A percentile compares a stretch with the other conserved stretches of the same genome.
phyloP scores from a whole-genome alignment of 1,140 invertebrate genomes.

The Prorops nasuta region DNA sequence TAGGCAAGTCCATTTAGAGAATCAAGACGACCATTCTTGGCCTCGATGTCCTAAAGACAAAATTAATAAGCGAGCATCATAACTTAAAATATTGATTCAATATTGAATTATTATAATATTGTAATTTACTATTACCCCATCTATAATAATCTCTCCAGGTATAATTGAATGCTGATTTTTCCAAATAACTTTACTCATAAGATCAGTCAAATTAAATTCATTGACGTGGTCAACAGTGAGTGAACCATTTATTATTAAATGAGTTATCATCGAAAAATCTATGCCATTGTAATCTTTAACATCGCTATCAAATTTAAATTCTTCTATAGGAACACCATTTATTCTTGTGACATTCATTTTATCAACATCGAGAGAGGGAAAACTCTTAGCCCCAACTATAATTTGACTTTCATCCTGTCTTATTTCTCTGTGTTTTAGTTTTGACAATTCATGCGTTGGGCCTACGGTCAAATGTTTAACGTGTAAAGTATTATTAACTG shows the following conservation, averaged over 20 bases:
- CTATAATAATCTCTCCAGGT: constrained; percentile 22
- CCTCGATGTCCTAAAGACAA: constrained; percentile 25
- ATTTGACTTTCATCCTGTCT: not conserved
- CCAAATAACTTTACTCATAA: constrained; percentile 33
- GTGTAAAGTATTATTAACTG: constrained; percentile 24
- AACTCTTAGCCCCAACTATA: constrained; percentile 26
- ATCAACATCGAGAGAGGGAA: constrained; percentile 28
- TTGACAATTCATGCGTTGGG: constrained; percentile 23
- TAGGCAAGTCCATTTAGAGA: constrained; percentile 33
- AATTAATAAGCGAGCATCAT: no score
- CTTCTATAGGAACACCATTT: constrained; percentile 31
- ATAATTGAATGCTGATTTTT: constrained; percentile 28
- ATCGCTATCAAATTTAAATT: constrained; percentile 25
- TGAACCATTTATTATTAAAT: constrained; percentile 23
- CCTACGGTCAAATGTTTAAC: constrained; percentile 26
- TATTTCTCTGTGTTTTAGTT: constrained; percentile 11
- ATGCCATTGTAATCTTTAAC: constrained; percentile 3
- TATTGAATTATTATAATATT: not conserved
- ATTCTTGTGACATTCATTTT: constrained; percentile 28
- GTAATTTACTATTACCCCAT: constrained; percentile 28
- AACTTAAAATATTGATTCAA: not conserved
- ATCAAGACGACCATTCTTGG: constrained; percentile 10
- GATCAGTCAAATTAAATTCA: constrained; percentile 24
- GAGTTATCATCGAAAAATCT: constrained; percentile 31
- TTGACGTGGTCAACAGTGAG: constrained; percentile 28